These are phyloP conservation scores for Rousettus madagascariensis DNA, from an alignment of 2,797 vertebrate species.

Conservation along the genomic window DNA sequence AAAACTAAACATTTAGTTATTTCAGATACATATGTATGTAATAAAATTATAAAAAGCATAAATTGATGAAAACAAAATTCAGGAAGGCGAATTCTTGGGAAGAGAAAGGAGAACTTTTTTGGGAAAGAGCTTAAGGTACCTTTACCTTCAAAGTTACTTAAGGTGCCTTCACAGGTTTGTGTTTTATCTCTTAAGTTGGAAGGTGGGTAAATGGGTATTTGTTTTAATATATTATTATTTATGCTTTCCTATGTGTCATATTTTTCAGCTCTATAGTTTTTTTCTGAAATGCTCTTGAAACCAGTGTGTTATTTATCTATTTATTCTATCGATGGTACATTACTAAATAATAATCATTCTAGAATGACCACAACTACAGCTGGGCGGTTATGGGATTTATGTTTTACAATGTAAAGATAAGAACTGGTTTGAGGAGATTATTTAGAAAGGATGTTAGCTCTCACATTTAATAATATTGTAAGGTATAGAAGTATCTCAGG, in stretches of 20 bases:
- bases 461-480: background rate
- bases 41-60: background rate
- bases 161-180: background rate
- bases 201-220: background rate
- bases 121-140: background rate
- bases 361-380: background rate
- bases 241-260: background rate
- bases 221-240: background rate
- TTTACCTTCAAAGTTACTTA: background rate
- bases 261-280: background rate
- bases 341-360: background rate
- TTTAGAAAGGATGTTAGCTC: background rate
- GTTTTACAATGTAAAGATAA: background rate
- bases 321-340: background rate
- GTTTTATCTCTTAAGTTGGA: background rate
- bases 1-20: background rate
- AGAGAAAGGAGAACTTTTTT: background rate
- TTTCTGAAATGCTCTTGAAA: background rate
- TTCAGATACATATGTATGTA: background rate
- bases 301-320: background rate
- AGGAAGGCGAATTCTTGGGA: background rate
- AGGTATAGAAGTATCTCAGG: background rate
- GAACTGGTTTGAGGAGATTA: background rate
- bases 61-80: background rate
- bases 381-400: too few relatives aligned